A percentile compares a stretch with the other conserved stretches of the same genome.
Conservation (phyloP, 2,113 vertebrate genomes). For the Gobiocypris rarus region DNA sequence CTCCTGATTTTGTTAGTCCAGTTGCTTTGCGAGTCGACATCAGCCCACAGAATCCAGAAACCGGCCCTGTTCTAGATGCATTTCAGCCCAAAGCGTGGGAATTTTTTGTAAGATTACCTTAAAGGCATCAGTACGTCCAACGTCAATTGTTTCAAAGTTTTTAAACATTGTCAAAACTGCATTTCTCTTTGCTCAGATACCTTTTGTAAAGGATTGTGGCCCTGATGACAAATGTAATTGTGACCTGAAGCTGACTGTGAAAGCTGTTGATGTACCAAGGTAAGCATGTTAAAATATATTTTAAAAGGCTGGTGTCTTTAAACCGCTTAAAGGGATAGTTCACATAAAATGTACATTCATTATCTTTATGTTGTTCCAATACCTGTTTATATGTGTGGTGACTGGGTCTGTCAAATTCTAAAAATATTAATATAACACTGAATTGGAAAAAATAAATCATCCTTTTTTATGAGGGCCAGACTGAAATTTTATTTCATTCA, state of each 20-base stretch:
- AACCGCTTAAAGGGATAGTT: too few relatives aligned
- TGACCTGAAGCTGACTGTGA: constrained; percentile 78
- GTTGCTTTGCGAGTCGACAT: constrained; percentile 79
- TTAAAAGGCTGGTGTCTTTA: too few relatives aligned
- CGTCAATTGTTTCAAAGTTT: background rate
- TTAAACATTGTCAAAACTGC: background rate
- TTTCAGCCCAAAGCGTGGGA: constrained; percentile 75
- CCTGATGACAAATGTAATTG: constrained; percentile 80
- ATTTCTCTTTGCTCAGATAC: constrained; percentile 71
- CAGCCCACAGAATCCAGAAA: constrained; percentile 72
- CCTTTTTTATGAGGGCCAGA: too few relatives aligned
- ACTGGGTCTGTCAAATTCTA: too few relatives aligned
- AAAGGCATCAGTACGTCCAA: background rate
- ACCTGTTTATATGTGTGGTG: too few relatives aligned
- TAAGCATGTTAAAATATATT: constrained; percentile 52
- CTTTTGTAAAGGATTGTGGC: constrained; percentile 86
- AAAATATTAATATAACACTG: too few relatives aligned
- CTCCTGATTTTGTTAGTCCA: constrained; percentile 79
- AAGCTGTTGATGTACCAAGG: constrained; percentile 63
- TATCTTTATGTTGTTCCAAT: too few relatives aligned
- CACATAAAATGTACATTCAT: too few relatives aligned
- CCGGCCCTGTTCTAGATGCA: constrained; percentile 79
- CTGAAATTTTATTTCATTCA: too few relatives aligned
- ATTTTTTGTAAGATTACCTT: constrained; percentile 78
- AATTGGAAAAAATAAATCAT: too few relatives aligned